Percentiles rank a stretch among this genome's conserved stretches.
These are phyloP conservation scores for Sphaeridia pumilis DNA, from an alignment of 2,888 invertebrate species.

Conservation along the genomic window DNA sequence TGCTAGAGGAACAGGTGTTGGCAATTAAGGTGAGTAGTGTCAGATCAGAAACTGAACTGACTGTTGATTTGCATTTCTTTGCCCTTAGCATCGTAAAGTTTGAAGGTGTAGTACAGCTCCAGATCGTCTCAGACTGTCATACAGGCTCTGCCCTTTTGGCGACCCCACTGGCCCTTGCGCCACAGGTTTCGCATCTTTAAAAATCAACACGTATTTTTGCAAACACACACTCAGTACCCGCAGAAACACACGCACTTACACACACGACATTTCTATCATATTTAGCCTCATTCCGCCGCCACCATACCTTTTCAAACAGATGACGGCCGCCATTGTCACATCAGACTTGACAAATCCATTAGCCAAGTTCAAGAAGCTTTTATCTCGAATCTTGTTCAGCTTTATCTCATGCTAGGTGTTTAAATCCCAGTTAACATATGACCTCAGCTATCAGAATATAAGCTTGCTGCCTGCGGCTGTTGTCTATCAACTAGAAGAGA, in stretches of 20 bases:
- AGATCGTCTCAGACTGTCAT: constrained; percentile 35
- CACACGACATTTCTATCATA: too few relatives aligned
- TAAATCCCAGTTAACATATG: too few relatives aligned
- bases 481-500: too few relatives aligned
- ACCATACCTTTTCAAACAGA: too few relatives aligned
- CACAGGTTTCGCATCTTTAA: constrained; percentile 36
- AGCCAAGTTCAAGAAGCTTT: too few relatives aligned
- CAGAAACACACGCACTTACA: constrained; percentile 26
- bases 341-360: too few relatives aligned
- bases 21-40: constrained; percentile 35
- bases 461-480: too few relatives aligned
- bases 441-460: too few relatives aligned
- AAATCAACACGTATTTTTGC: constrained; percentile 34
- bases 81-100: constrained; percentile 37
- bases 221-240: constrained; percentile 32
- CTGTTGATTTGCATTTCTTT: constrained; percentile 37
- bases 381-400: too few relatives aligned
- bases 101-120: constrained; percentile 36
- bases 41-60: constrained; percentile 36
- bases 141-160: constrained; percentile 36
- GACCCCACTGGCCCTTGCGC: constrained; percentile 32
- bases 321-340: too few relatives aligned
- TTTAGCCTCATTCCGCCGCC: too few relatives aligned
- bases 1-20: constrained; percentile 22
- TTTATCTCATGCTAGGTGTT: too few relatives aligned